phyloP scores from a whole-genome alignment of 2,113 vertebrate genomes.

The Semnornis frantzii region DNA sequence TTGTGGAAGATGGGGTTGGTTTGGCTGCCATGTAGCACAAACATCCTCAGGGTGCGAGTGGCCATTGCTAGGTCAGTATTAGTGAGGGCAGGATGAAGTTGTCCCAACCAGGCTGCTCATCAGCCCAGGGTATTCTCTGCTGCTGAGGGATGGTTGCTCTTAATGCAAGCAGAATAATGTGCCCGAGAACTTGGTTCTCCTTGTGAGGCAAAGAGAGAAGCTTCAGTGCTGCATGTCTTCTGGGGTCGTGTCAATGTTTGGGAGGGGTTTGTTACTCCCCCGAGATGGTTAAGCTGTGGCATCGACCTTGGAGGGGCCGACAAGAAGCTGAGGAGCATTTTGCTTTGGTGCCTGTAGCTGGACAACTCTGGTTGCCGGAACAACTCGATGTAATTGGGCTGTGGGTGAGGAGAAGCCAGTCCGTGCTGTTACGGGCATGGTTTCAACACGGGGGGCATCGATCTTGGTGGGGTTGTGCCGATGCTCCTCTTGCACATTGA shows the following conservation, averaged over 20 bases:
- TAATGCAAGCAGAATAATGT: not conserved
- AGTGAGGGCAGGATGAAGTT: not conserved
- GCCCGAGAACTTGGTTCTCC: not conserved
- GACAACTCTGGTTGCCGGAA: not conserved
- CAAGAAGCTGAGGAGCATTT: not conserved
- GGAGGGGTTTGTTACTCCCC: not conserved
- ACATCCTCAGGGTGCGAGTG: not conserved
- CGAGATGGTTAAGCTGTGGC: not conserved
- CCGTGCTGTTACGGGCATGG: fast-evolving
- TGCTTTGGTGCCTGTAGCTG: not conserved
- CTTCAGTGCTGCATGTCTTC: not conserved
- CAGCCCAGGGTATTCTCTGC: not conserved
- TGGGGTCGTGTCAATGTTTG: not conserved
- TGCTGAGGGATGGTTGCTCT: not conserved
- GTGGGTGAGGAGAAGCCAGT: not conserved
- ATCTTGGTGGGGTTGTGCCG: not conserved
- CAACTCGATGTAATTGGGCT: fast-evolving
- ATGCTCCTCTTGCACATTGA: fast-evolving
- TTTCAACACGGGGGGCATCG: fast-evolving
- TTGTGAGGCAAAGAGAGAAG: not conserved
- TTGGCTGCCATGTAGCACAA: not conserved
- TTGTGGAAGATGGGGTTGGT: not conserved
- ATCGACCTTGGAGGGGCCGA: not conserved
- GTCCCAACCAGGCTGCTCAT: not conserved
- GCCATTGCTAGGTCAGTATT: fast-evolving